phyloP scores from a whole-genome alignment of 2,113 vertebrate species.

The Athene noctua region DNA sequence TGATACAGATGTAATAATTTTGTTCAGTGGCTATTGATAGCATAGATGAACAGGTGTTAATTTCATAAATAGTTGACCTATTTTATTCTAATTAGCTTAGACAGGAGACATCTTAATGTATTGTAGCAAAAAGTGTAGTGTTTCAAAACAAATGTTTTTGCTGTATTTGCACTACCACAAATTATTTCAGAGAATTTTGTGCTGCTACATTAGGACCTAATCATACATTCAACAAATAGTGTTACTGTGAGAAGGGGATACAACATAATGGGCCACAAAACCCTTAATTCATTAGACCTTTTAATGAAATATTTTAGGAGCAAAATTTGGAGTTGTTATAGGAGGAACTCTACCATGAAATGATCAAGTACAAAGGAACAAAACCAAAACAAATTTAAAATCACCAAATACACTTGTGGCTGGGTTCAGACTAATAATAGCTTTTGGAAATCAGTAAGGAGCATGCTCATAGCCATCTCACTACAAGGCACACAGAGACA shows the following conservation, averaged over 20 bases:
- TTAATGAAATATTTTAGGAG: neutral
- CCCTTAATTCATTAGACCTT: neutral
- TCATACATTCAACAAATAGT: neutral
- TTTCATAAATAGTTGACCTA: neutral
- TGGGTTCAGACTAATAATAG: neutral
- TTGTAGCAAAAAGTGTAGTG: neutral
- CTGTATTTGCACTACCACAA: neutral
- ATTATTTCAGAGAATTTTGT: neutral
- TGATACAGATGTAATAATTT: neutral
- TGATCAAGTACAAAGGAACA: neutral
- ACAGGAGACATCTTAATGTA: neutral
- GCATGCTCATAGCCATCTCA: neutral
- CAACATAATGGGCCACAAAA: neutral
- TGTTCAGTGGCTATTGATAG: neutral
- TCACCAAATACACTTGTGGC: neutral
- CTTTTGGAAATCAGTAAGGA: conserved; percentile 16
- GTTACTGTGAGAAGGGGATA: neutral
- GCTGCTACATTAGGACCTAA: neutral
- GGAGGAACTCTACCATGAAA: neutral
- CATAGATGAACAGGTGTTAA: neutral
- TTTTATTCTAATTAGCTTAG: neutral
- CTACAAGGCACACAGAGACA: neutral
- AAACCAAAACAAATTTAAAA: neutral
- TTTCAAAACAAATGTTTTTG: neutral
- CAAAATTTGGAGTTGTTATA: neutral